Evolutionary conservation across 1,140 invertebrate species (phyloP), one percentile per base, ranked within the genome.

Genomic region (Calosoma granatense): DNA sequence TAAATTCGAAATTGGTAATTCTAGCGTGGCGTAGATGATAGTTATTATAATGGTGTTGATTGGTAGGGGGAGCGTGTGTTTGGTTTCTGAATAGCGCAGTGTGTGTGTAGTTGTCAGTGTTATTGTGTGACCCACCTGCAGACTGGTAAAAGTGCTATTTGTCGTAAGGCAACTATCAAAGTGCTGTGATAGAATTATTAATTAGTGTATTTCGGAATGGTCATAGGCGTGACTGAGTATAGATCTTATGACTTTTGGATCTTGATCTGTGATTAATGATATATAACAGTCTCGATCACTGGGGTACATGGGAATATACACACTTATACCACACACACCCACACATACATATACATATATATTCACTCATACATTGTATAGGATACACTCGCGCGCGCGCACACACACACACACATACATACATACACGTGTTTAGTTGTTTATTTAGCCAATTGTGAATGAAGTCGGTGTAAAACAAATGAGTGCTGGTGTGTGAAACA

Each of bases 131-230:
- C 9, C 4, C 9, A 6, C 41, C 17, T 47, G 15, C 9, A 47
- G 41, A 47, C 41, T 47, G 41, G 41, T 47, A 11, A 36, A 47
- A 47, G 41, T 47, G 41, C 41, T 47, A 47, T 47, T 47, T 47
- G 41, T 47, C 41, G 41, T 12, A 11, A 47, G 41, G 41, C 41
- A 47, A 47, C 41, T 47, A 17, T 12, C 9, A 47, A 47, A 47
- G 41, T 47, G 41, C 41, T 47, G 41, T 47, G 41, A 47, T 47
- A 47, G 41, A 47, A 47, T 11, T 36, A 9, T 36, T 47, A 47
- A 47, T 47, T 47, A 47, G 6, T 47, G 41, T 47, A 47, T 47
- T 47, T 47, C 15, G 41, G 41, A 47, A 47, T 47, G 41, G 41
- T 47, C 41, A 47, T 47, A 47, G 41, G 6, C 17, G 41, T 47